Evolutionary conservation across 2,797 vertebrate genomes (phyloP).

Genomic region (Triplophysa bombifrons): DNA sequence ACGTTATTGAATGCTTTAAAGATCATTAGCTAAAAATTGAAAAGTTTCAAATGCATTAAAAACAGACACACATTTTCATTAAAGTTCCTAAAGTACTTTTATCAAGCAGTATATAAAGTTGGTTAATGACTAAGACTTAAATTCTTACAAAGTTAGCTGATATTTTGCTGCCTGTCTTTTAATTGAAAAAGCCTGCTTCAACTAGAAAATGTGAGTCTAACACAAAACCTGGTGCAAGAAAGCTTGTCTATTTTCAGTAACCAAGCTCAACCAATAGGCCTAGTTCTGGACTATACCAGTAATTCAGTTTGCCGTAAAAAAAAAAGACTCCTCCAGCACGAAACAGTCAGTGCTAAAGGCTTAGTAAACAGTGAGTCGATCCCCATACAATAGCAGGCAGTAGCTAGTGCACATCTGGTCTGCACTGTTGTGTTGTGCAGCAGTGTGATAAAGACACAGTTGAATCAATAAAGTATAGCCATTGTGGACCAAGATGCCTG

Average conservation of each 20-base stretch:
- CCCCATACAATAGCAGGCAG: slow-evolving; percentile 17
- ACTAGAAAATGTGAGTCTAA: neutral
- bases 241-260: slow-evolving; percentile 13
- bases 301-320: neutral
- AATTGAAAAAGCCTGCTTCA: too few relatives aligned
- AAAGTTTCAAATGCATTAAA: neutral
- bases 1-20: neutral
- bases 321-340: slow-evolving; percentile 25
- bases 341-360: slow-evolving; percentile 20
- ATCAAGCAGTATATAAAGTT: neutral
- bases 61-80: neutral
- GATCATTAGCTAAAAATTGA: neutral
- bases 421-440: slow-evolving; percentile 15
- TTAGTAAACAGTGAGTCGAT: slow-evolving; percentile 21
- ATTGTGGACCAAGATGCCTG: slow-evolving; percentile 58
- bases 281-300: neutral
- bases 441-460: slow-evolving; percentile 29
- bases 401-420: slow-evolving; percentile 35
- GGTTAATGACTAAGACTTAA: neutral
- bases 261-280: neutral
- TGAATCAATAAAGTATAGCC: slow-evolving; percentile 45
- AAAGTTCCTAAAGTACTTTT: too few relatives aligned
- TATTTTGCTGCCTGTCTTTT: neutral
- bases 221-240: neutral
- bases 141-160: neutral